Conservation (phyloP, 2,888 invertebrate genomes). For the Bombylius major region DNA sequence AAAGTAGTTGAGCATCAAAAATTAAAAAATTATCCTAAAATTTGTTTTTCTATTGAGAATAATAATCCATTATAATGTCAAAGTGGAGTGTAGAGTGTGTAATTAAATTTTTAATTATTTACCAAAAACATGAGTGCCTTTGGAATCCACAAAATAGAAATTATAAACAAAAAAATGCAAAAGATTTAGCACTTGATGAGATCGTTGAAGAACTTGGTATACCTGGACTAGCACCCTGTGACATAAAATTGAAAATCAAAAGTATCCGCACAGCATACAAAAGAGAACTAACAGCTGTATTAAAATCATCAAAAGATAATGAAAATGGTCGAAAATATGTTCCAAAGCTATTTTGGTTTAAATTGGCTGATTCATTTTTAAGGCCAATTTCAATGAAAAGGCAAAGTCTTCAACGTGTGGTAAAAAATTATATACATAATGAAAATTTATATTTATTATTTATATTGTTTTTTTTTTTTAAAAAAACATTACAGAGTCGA, state of each 20-base stretch:
- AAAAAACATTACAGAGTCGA: too few relatives aligned
- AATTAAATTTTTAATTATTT: constrained; percentile 26
- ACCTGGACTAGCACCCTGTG: constrained; percentile 23
- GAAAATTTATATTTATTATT: too few relatives aligned
- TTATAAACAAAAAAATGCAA: constrained; percentile 26
- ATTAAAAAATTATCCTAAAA: too few relatives aligned
- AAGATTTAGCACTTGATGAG: constrained; percentile 24
- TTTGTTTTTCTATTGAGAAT: too few relatives aligned
- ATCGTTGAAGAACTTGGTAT: constrained; percentile 26
- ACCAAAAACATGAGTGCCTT: constrained; percentile 27
- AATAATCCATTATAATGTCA: constrained; percentile 15
- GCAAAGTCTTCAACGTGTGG: neutral
- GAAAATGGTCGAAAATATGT: constrained; percentile 19
- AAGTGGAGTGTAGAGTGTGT: constrained; percentile 25
- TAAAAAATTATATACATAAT: too few relatives aligned
- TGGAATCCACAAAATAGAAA: constrained; percentile 26
- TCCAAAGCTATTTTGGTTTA: constrained; percentile 29
- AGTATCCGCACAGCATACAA: constrained; percentile 33
- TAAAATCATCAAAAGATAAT: constrained; percentile 15
- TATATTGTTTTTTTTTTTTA: too few relatives aligned
- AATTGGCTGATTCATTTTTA: constrained; percentile 25
- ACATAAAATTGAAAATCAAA: constrained; percentile 33
- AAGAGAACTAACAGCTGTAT: constrained; percentile 26
- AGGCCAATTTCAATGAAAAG: constrained; percentile 23
- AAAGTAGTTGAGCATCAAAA: too few relatives aligned